phyloP scores from a whole-genome alignment of 2,888 invertebrate genomes.

The Pharmacophagus antenor region DNA sequence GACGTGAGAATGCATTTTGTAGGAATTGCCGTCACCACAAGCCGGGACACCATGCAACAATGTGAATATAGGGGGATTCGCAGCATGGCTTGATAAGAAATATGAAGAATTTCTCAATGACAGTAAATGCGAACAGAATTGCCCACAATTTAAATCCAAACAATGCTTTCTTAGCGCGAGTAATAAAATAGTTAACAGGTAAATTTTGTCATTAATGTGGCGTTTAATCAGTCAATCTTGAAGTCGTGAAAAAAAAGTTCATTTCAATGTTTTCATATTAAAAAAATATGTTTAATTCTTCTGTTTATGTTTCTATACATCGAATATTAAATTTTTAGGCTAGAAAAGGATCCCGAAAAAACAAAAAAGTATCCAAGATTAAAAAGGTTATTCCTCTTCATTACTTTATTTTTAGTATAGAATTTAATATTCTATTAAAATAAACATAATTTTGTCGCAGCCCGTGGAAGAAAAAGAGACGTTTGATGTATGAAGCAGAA shows the following conservation, averaged over 20 bases:
- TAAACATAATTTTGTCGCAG: conserved; percentile 40
- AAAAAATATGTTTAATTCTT: conserved; percentile 33
- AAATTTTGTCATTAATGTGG: too few species aligned
- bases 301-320: too few species aligned
- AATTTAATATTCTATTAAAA: not conserved
- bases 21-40: conserved; percentile 32
- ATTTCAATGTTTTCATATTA: not conserved
- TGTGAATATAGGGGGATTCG: conserved; percentile 49
- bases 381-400: conserved; percentile 41
- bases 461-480: conserved; percentile 49
- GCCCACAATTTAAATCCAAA: conserved; percentile 30
- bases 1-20: not conserved
- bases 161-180: conserved; percentile 35
- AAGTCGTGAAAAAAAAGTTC: too few species aligned
- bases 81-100: conserved; percentile 65
- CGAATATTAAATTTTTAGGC: too few species aligned
- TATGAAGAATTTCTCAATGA: conserved; percentile 56
- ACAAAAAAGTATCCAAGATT: conserved; percentile 38
- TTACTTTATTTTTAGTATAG: not conserved
- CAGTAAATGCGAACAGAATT: conserved; percentile 32
- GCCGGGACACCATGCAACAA: conserved; percentile 24
- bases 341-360: conserved; percentile 25
- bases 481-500: conserved; percentile 38
- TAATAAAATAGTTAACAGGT: conserved; percentile 32
- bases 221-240: too few species aligned